A percentile compares a stretch with the other conserved stretches of the same genome.
These are phyloP conservation scores for Drosophila subpulchrella DNA, from an alignment of 1,140 invertebrate species.

Conservation along the genomic window DNA sequence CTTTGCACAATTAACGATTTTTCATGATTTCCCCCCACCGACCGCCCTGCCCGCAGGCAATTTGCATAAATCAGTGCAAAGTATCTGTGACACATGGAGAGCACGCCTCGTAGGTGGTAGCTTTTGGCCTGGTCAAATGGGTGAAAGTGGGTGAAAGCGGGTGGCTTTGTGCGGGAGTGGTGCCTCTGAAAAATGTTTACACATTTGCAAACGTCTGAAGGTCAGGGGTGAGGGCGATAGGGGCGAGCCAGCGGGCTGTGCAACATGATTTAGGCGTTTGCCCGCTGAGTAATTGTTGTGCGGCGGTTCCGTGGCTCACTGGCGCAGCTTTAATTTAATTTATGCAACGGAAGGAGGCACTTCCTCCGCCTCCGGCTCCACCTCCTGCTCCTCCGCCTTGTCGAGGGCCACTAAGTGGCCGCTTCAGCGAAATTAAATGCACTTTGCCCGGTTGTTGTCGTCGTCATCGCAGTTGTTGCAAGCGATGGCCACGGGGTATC, in stretches of 20 bases:
- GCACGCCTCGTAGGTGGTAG: conserved; percentile 32
- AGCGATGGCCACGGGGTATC: conserved; percentile 4
- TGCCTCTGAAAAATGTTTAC: conserved; percentile 75
- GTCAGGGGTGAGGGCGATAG: conserved; percentile 42
- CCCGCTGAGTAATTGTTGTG: conserved; percentile 72
- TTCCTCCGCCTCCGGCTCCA: conserved; percentile 11
- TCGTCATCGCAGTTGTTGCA: conserved; percentile 36
- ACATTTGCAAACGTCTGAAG: conserved; percentile 81
- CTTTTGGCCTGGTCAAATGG: conserved; percentile 9
- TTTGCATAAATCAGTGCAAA: conserved; percentile 82
- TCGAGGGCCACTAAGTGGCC: conserved; percentile 75
- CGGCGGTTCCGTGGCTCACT: conserved; percentile 53
- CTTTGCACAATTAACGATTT: conserved; percentile 81
- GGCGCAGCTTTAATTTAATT: conserved; percentile 77
- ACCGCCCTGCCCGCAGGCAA: conserved; percentile 54
- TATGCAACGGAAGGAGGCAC: conserved; percentile 51
- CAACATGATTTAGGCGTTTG: conserved; percentile 75
- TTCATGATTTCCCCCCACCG: conserved; percentile 67
- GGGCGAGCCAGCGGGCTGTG: conserved; percentile 18
- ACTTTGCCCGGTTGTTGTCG: conserved; percentile 57
- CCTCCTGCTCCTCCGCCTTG: conserved; percentile 31
- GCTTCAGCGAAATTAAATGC: conserved; percentile 79
- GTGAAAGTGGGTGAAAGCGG: background rate
- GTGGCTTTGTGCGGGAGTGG: conserved; percentile 1
- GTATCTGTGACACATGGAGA: conserved; percentile 75